Percentiles rank a stretch among this genome's conserved stretches.
phyloP scores from a whole-genome alignment of 2,888 invertebrate genomes.

The Rotaria sp. region DNA sequence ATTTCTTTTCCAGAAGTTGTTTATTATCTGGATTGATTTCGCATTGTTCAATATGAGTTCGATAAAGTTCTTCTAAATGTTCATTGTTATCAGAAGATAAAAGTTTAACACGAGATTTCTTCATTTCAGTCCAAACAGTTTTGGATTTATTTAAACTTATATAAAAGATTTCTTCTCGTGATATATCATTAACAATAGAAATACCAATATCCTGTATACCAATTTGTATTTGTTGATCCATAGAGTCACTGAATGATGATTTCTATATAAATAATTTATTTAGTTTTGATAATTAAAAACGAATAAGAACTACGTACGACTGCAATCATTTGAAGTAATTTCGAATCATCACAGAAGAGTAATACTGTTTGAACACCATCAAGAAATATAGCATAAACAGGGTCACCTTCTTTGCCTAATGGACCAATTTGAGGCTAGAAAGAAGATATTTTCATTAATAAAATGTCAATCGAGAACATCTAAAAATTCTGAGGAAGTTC shows the following conservation, averaged over 20 bases:
- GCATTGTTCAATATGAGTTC: not conserved
- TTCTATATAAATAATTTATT: not conserved
- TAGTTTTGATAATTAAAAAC: too few species aligned
- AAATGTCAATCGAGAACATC: too few species aligned
- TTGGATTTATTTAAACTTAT: not conserved
- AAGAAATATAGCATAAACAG: slow-evolving; percentile 78
- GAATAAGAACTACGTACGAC: too few species aligned
- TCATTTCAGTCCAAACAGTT: not conserved
- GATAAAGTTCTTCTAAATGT: not conserved
- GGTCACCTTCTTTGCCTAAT: slow-evolving; percentile 61
- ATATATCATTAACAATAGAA: slow-evolving; percentile 9
- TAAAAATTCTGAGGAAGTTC: too few species aligned
- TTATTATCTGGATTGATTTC: not conserved
- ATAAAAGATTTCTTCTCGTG: not conserved
- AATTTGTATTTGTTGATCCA: slow-evolving; percentile 4
- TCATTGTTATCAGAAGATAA: not conserved
- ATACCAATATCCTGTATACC: slow-evolving; percentile 22
- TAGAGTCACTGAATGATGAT: not conserved
- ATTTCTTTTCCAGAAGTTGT: not conserved
- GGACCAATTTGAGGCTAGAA: slow-evolving; percentile 36
- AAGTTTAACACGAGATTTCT: not conserved
- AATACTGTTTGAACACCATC: slow-evolving; percentile 85
- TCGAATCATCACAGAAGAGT: slow-evolving; percentile 74
- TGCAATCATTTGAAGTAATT: too few species aligned
- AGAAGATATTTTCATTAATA: too few species aligned